phyloP scores from a whole-genome alignment of 2,888 invertebrate species.

The Rhingia rostrata region DNA sequence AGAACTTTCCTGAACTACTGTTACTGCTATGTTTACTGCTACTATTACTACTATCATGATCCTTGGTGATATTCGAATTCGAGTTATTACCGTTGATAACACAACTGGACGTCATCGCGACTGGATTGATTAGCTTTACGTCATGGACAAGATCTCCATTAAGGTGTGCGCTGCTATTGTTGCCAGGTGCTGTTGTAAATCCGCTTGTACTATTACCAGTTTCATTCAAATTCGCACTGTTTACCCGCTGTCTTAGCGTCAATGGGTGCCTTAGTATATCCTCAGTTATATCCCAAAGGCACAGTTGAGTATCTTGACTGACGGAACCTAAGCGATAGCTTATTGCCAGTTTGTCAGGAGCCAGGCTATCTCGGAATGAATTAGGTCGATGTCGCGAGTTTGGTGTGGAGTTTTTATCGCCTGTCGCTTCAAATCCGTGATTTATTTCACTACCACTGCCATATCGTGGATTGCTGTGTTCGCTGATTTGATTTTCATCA shows the following conservation, averaged over 20 bases:
- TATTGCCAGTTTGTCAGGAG: slow-evolving; percentile 84
- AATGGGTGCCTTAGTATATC: slow-evolving; percentile 92
- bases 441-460: slow-evolving; percentile 68
- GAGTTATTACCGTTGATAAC: slow-evolving; percentile 47
- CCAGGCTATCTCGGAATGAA: slow-evolving; percentile 80
- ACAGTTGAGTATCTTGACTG: slow-evolving; percentile 98
- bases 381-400: slow-evolving; percentile 79
- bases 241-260: slow-evolving; percentile 81
- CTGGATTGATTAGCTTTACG: slow-evolving; percentile 81
- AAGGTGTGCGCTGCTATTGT: slow-evolving; percentile 75
- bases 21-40: slow-evolving; percentile 79
- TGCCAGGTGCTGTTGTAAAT: slow-evolving; percentile 53
- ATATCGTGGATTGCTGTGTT: slow-evolving; percentile 76
- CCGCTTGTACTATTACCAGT: slow-evolving; percentile 75
- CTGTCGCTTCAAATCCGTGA: slow-evolving; percentile 78
- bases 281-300: slow-evolving; percentile 99
- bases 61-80: slow-evolving; percentile 64
- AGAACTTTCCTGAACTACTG: slow-evolving; percentile 82
- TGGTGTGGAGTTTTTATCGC: slow-evolving; percentile 80
- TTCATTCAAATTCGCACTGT: slow-evolving; percentile 78
- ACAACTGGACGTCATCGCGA: slow-evolving; percentile 77
- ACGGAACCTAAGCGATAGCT: slow-evolving; percentile 96
- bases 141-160: slow-evolving; percentile 81
- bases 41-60: slow-evolving; percentile 77
- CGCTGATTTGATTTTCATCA: slow-evolving; percentile 84